Percentiles rank a stretch among this genome's conserved stretches.
These are phyloP conservation scores for Hyposoter dolosus DNA, from an alignment of 2,888 invertebrate species.

Conservation along the genomic window DNA sequence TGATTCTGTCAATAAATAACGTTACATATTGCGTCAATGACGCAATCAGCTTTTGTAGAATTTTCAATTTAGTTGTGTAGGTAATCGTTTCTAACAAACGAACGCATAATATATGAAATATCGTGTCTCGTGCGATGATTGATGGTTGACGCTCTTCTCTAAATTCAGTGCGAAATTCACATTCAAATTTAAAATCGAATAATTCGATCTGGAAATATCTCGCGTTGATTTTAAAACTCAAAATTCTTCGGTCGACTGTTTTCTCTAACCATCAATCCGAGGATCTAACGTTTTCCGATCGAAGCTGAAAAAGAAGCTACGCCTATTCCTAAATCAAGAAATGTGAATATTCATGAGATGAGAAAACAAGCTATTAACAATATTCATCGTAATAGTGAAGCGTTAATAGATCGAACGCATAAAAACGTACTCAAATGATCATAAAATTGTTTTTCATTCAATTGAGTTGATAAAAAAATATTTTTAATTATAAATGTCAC, in stretches of 20 bases:
- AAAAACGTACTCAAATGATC: neutral
- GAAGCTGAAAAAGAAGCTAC: neutral
- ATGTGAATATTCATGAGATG: neutral
- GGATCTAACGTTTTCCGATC: neutral
- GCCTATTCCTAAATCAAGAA: neutral
- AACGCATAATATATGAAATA: neutral
- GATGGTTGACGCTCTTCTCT: neutral
- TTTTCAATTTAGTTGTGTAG: neutral
- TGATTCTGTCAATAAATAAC: neutral
- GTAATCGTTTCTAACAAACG: neutral
- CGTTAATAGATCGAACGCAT: neutral
- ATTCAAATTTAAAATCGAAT: slow-evolving; percentile 1
- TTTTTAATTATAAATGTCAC: neutral
- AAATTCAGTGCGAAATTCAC: neutral
- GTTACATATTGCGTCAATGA: neutral
- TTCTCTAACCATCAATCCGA: neutral
- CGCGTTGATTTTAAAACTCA: neutral
- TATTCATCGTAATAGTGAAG: neutral
- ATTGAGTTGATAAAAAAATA: neutral
- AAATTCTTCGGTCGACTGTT: neutral
- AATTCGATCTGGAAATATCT: neutral
- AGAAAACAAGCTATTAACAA: neutral
- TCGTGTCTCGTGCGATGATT: neutral
- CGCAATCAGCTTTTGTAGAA: neutral
- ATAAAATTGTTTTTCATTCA: neutral